These are phyloP conservation scores for Hanleya hanleyi DNA, from an alignment of 2,888 invertebrate genomes.

Conservation along the genomic window DNA sequence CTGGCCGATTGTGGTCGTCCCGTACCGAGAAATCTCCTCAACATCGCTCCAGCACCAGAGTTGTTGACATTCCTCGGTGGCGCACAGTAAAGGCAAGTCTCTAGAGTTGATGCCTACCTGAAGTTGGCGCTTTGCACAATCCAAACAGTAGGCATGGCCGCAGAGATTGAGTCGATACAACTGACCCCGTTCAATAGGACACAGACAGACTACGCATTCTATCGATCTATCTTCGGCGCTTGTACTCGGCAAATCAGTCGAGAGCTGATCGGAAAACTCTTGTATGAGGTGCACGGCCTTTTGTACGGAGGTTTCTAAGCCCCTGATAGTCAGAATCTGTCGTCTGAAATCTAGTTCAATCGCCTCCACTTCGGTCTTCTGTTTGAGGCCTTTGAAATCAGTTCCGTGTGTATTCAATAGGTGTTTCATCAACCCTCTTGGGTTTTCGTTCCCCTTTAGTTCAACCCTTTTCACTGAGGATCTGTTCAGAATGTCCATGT, in stretches of 20 bases:
- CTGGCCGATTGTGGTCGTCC: conserved; percentile 27
- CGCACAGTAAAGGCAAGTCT: conserved; percentile 57
- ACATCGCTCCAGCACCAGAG: conserved; percentile 50
- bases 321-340: conserved; percentile 41
- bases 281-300: conserved; percentile 33
- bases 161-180: conserved; percentile 60
- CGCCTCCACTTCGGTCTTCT: conserved; percentile 27
- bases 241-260: background rate
- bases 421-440: conserved; percentile 53
- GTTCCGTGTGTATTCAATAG: conserved; percentile 45
- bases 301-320: conserved; percentile 33
- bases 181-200: conserved; percentile 46
- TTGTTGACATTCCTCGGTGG: conserved; percentile 47
- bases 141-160: conserved; percentile 63
- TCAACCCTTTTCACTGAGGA: conserved; percentile 16
- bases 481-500: conserved; percentile 16
- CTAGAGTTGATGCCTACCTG: conserved; percentile 40
- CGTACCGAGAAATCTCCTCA: conserved; percentile 28
- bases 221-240: background rate
- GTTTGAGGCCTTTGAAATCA: conserved; percentile 39
- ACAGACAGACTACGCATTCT: conserved; percentile 63
- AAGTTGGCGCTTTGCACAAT: conserved; percentile 49
- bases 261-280: background rate
- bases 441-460: conserved; percentile 43
- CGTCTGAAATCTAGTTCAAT: conserved; percentile 40